A percentile compares a stretch with the other conserved stretches of the same genome.
These are phyloP conservation scores for Rhinogobius similis DNA, from an alignment of 2,113 vertebrate genomes.

Conservation along the genomic window DNA sequence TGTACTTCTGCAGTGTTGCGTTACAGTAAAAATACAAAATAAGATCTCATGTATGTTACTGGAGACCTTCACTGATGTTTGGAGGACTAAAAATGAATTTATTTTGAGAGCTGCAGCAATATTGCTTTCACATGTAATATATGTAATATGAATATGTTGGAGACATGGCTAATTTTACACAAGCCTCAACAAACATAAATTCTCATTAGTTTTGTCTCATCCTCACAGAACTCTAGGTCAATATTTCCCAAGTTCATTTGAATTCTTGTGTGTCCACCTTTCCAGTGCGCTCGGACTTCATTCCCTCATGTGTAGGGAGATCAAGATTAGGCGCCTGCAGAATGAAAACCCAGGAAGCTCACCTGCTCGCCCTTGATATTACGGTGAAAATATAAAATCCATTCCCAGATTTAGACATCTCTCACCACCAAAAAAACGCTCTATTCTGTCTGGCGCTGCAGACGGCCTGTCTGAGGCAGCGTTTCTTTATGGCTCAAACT, in stretches of 20 bases:
- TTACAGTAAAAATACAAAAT: slow-evolving; percentile 4
- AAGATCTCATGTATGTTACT: slow-evolving; percentile 11
- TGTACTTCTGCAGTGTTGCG: slow-evolving; percentile 11
- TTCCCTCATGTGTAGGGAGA: slow-evolving; percentile 64
- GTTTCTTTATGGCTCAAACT: slow-evolving; percentile 71
- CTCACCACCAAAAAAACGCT: slow-evolving; percentile 60
- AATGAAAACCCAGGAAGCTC: slow-evolving; percentile 74
- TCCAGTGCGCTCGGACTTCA: slow-evolving; percentile 55
- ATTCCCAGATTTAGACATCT: slow-evolving; percentile 76
- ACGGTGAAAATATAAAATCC: slow-evolving; percentile 75
- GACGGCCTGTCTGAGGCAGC: slow-evolving; percentile 60
- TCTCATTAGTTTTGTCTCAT: slow-evolving; percentile 46
- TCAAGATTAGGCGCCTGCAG: slow-evolving; percentile 72
- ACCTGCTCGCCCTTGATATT: slow-evolving; percentile 76
- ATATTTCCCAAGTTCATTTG: slow-evolving; percentile 42
- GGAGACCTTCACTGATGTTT: background rate
- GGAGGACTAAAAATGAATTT: slow-evolving; percentile 8
- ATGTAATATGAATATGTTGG: slow-evolving; percentile 16
- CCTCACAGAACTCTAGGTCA: slow-evolving; percentile 31
- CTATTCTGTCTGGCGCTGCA: slow-evolving; percentile 69
- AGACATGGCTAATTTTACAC: slow-evolving; percentile 20
- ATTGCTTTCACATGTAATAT: background rate
- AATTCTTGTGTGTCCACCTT: slow-evolving; percentile 53
- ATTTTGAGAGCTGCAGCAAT: slow-evolving; percentile 9
- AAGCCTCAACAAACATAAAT: slow-evolving; percentile 13